A percentile compares a stretch with the other conserved stretches of the same genome.
These are phyloP conservation scores for Palythoa grandis DNA, from an alignment of 92 coral and sea anemone species.

Conservation along the genomic window DNA sequence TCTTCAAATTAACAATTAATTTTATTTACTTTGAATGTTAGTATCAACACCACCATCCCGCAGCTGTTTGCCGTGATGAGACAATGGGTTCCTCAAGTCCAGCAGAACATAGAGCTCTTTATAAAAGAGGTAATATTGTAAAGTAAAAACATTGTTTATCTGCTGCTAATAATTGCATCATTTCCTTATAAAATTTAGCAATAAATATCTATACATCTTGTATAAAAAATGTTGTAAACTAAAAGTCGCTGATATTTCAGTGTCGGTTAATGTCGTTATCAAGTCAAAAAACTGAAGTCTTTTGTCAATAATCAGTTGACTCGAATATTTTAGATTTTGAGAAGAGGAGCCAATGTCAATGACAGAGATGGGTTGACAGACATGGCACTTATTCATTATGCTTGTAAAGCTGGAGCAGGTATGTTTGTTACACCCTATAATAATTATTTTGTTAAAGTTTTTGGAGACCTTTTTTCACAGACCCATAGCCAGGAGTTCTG, in stretches of 20 bases:
- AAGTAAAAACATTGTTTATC: too few species aligned
- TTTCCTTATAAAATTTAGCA: too few species aligned
- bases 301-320: too few species aligned
- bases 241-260: too few species aligned
- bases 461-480: background rate
- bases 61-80: slow-evolving; percentile 96
- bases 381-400: slow-evolving; percentile 92
- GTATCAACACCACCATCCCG: slow-evolving; percentile 89
- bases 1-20: background rate
- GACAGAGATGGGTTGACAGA: slow-evolving; percentile 98
- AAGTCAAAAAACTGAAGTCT: too few species aligned
- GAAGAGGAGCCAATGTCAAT: slow-evolving; percentile 90
- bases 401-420: slow-evolving; percentile 99
- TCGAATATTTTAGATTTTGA: slow-evolving; percentile 57
- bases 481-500: background rate
- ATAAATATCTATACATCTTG: too few species aligned
- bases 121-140: slow-evolving; percentile 75
- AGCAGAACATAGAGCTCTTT: slow-evolving; percentile 91
- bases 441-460: background rate
- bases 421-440: background rate
- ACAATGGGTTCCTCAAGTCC: slow-evolving; percentile 99
- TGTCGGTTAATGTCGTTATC: too few species aligned
- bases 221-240: too few species aligned
- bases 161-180: too few species aligned
- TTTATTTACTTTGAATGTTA: slow-evolving; percentile 20